Percentiles rank a stretch among this genome's conserved stretches.
These are phyloP conservation scores for Tipula confusa DNA, from an alignment of 2,888 invertebrate species.

Conservation along the genomic window DNA sequence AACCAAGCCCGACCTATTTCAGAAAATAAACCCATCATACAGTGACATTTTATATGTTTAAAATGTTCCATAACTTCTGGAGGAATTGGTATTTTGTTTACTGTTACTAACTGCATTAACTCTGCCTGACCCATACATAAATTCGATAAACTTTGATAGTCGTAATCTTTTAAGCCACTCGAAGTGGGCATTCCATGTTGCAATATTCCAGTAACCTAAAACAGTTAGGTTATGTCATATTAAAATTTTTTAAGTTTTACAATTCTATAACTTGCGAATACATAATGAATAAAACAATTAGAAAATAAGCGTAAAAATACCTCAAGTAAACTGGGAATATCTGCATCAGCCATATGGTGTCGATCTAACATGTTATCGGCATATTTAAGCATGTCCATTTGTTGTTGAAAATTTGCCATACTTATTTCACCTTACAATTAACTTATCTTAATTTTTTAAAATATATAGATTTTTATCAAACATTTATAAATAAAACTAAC, in stretches of 20 bases:
- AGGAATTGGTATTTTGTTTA: constrained; percentile 83
- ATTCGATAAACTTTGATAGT: constrained; percentile 78
- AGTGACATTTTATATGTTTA: constrained; percentile 91
- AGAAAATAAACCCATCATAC: constrained; percentile 95
- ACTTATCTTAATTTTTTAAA: background rate
- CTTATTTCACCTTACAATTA: background rate
- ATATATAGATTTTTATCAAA: background rate
- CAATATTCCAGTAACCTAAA: constrained; percentile 60
- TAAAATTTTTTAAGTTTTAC: background rate
- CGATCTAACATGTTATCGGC: constrained; percentile 78
- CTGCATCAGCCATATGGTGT: constrained; percentile 50
- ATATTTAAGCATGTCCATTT: constrained; percentile 55
- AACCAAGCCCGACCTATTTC: constrained; percentile 96
- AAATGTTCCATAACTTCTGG: constrained; percentile 93
- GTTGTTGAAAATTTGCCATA: constrained; percentile 28
- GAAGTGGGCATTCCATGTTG: constrained; percentile 71
- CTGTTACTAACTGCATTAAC: constrained; percentile 72
- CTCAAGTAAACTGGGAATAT: constrained; percentile 45
- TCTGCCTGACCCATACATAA: constrained; percentile 63
- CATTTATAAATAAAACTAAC: constrained; percentile 4
- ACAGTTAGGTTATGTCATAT: constrained; percentile 26
- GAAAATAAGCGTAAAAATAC: constrained; percentile 38
- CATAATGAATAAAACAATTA: background rate
- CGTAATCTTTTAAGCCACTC: constrained; percentile 85
- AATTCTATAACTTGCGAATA: background rate